Evolutionary conservation across 2,888 invertebrate species (phyloP), one percentile per base, ranked within the genome.

Genomic region (Synergus umbraculus): DNA sequence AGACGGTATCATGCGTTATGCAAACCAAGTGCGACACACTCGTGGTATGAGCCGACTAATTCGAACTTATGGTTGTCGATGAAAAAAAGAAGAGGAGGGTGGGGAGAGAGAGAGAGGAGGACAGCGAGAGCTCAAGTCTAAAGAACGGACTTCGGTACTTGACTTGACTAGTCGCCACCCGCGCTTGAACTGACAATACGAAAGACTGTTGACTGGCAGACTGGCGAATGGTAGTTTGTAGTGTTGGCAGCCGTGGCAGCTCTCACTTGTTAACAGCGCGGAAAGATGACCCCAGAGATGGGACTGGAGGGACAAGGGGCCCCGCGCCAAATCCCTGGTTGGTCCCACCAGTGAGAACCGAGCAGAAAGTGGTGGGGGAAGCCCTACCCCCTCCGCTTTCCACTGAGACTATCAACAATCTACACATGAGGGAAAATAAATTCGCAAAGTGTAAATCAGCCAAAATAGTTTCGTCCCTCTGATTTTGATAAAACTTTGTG

Each of bases 31-130:
- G 44, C 76, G 22, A 49, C 78, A 81, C 80, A 78, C 79, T 79
- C 83, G 79, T 76, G 85, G 88, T 88, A 89, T 88, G 87, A 90
- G 89, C 87, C 89, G 90, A 90, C 91, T 91, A 90, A 91, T 91
- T 91, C 89, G 87, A 89, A 87, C 86, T 86, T 86, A 88, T 86
- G 86, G 86, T 85, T 65, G 85, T 85, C 85, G 83, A 87, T 81
- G 83, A 86, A 83, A 79, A 76, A 76, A 18, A 60, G 22, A 15
- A 58, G 18, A 54, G 67, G 65, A 58, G 76, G 78, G 67, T n/a
- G 77, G 79, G 79, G 76, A 54, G 76, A 77, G 78, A 79, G 81
- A 81, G 83, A 81, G 49, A 77, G 76, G 49, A 58, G 37, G 67
- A 64, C 18, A 73, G 22, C 41, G 67, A 73, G 63, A 81, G 29